These are phyloP conservation scores for Octopus sinensis DNA, from an alignment of 1,140 invertebrate genomes.

Conservation along the genomic window DNA sequence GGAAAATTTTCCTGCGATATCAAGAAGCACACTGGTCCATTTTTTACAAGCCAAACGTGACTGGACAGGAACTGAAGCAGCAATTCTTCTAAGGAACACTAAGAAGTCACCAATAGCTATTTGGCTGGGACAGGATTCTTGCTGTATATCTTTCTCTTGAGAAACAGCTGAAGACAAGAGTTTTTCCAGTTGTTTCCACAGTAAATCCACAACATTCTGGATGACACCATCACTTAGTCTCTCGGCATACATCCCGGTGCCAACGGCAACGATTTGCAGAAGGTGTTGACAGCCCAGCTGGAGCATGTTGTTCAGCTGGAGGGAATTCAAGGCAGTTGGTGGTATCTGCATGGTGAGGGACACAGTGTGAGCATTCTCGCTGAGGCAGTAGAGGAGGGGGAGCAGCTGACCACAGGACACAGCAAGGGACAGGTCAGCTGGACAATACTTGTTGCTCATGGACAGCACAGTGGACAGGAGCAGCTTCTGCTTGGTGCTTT, in stretches of 20 bases:
- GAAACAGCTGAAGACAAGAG: conserved; percentile 23
- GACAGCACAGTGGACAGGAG: conserved; percentile 62
- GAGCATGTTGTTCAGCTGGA: conserved; percentile 44
- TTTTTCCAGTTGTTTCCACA: conserved; percentile 58
- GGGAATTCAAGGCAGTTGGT: conserved; percentile 35
- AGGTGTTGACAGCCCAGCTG: conserved; percentile 57
- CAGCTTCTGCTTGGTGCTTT: conserved; percentile 52
- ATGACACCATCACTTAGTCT: conserved; percentile 58
- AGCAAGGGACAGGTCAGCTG: conserved; percentile 63
- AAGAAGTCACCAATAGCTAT: conserved; percentile 61
- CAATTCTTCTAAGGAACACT: conserved; percentile 62
- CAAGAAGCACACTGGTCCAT: conserved; percentile 62
- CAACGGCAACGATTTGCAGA: conserved; percentile 63
- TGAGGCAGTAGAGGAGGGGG: conserved; percentile 57
- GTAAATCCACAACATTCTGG: conserved; percentile 56
- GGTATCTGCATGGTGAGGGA: conserved; percentile 40
- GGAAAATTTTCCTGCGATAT: conserved; percentile 52
- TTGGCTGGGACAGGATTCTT: conserved; percentile 35
- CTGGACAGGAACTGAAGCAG: conserved; percentile 57
- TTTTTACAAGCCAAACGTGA: conserved; percentile 55
- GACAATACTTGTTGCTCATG: conserved; percentile 63
- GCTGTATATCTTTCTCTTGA: neutral
- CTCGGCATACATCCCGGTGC: conserved; percentile 60
- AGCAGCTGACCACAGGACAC: conserved; percentile 63
- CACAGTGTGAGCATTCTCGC: conserved; percentile 36